Conservation (phyloP, 2,797 vertebrate species). For the Fistularia commersonii region DNA sequence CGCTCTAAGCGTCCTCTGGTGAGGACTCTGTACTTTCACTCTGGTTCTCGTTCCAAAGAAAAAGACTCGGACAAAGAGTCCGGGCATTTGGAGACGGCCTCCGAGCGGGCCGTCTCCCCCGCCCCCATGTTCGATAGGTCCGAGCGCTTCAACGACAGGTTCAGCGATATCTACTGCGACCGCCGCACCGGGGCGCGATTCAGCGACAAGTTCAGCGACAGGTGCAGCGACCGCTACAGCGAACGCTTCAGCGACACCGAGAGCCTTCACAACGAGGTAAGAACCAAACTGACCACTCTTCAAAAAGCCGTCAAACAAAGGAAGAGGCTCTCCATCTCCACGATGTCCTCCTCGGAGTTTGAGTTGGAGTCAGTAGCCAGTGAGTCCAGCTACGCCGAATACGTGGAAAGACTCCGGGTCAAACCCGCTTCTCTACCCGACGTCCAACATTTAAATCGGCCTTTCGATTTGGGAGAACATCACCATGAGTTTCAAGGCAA, state of each 20-base stretch:
- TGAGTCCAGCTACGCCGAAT: conserved; percentile 71
- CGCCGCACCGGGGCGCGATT: conserved; percentile 66
- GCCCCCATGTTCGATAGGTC: conserved; percentile 74
- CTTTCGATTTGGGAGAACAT: conserved; percentile 55
- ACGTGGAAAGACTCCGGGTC: conserved; percentile 65
- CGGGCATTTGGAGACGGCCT: conserved; percentile 69
- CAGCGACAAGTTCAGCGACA: conserved; percentile 78
- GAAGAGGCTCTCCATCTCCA: conserved; percentile 81
- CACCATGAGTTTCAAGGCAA: conserved; percentile 48
- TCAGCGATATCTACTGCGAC: conserved; percentile 81
- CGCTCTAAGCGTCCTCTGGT: conserved; percentile 70
- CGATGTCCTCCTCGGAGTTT: conserved; percentile 81
- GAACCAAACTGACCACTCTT: conserved; percentile 85
- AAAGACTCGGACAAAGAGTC: conserved; percentile 64
- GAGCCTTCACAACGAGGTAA: conserved; percentile 88
- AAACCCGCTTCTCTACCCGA: conserved; percentile 67
- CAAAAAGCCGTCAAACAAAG: conserved; percentile 84
- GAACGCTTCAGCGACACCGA: conserved; percentile 79
- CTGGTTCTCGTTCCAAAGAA: conserved; percentile 62
- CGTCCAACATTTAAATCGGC: conserved; percentile 49
- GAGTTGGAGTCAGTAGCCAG: conserved; percentile 75
- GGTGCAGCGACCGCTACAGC: conserved; percentile 78
- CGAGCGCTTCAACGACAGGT: conserved; percentile 75
- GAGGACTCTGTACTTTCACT: conserved; percentile 84
- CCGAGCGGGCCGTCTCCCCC: conserved; percentile 75